Evolutionary conservation across 2,888 invertebrate genomes (phyloP).

Genomic region (Drosophila barbarae): DNA sequence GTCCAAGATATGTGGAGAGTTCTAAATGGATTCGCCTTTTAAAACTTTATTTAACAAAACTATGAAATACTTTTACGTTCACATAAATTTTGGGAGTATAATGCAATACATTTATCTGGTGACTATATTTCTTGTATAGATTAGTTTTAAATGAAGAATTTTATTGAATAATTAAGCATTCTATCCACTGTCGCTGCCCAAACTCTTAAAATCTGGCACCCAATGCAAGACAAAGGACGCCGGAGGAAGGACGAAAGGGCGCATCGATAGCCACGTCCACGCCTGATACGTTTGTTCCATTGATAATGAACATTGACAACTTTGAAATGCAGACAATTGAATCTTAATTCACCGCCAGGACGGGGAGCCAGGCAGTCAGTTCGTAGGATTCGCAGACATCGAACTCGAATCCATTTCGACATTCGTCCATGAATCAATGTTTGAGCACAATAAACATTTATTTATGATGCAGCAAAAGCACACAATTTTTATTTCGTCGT

Average conservation of each 20-base stretch:
- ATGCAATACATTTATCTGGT: not conserved
- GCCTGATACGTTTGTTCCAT: slow-evolving; percentile 60
- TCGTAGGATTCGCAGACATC: slow-evolving; percentile 10
- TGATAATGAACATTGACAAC: slow-evolving; percentile 71
- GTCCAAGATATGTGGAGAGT: not conserved
- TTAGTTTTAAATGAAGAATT: too few species aligned
- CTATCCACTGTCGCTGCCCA: slow-evolving; percentile 19
- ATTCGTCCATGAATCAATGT: slow-evolving; percentile 62
- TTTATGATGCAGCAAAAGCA: slow-evolving; percentile 49
- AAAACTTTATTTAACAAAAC: too few species aligned
- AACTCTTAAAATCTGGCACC: slow-evolving; percentile 3
- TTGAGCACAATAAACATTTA: slow-evolving; percentile 65
- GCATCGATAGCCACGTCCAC: slow-evolving; percentile 45
- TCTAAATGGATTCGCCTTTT: too few species aligned
- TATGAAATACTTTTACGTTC: too few species aligned
- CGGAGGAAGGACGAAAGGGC: slow-evolving; percentile 14
- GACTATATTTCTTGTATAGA: not conserved
- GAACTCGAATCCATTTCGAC: slow-evolving; percentile 39
- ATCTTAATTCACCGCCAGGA: slow-evolving; percentile 63
- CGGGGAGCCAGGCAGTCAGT: not conserved
- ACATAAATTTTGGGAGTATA: too few species aligned
- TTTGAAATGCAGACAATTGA: slow-evolving; percentile 70
- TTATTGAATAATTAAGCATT: too few species aligned
- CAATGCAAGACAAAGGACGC: slow-evolving; percentile 9
- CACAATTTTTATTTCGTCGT: slow-evolving; percentile 15